Evolutionary conservation across 1,140 invertebrate genomes (phyloP).

Genomic region (Musca vetustissima): DNA sequence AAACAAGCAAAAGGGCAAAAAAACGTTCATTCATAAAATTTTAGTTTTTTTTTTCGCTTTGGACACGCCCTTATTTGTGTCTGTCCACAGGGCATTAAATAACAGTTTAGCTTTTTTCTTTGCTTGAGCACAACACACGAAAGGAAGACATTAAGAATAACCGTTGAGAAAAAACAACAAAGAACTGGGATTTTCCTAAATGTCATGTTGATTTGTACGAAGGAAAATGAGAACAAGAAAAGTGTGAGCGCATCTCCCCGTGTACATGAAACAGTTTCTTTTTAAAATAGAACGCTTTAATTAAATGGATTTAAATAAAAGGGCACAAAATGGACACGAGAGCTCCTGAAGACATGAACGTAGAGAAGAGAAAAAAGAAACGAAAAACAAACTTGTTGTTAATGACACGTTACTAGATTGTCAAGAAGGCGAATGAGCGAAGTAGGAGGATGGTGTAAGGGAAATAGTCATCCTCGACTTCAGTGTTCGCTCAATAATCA

Average conservation of each 20-base stretch:
- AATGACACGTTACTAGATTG: too few species aligned
- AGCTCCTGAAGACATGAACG: too few species aligned
- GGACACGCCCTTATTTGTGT: too few species aligned
- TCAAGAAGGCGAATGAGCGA: too few species aligned
- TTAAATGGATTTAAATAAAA: slow-evolving; percentile 21
- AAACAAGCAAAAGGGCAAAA: neutral
- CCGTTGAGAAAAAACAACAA: neutral
- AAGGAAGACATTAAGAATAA: neutral
- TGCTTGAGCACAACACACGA: neutral
- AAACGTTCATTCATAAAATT: too few species aligned
- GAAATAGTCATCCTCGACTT: too few species aligned
- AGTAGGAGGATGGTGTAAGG: too few species aligned
- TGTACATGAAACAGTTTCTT: neutral
- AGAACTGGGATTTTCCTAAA: neutral
- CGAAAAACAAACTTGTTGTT: too few species aligned
- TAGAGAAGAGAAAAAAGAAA: too few species aligned
- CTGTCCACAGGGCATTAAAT: slow-evolving; percentile 1
- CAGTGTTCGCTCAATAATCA: too few species aligned
- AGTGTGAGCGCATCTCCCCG: too few species aligned
- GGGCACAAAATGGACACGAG: neutral
- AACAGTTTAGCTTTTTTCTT: slow-evolving; percentile 8
- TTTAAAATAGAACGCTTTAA: slow-evolving; percentile 1
- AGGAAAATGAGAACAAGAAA: neutral
- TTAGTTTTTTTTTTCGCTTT: too few species aligned
- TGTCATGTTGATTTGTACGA: slow-evolving; percentile 11